These are phyloP conservation scores for Copidosoma aretas DNA, from an alignment of 2,888 invertebrate genomes.

Conservation along the genomic window DNA sequence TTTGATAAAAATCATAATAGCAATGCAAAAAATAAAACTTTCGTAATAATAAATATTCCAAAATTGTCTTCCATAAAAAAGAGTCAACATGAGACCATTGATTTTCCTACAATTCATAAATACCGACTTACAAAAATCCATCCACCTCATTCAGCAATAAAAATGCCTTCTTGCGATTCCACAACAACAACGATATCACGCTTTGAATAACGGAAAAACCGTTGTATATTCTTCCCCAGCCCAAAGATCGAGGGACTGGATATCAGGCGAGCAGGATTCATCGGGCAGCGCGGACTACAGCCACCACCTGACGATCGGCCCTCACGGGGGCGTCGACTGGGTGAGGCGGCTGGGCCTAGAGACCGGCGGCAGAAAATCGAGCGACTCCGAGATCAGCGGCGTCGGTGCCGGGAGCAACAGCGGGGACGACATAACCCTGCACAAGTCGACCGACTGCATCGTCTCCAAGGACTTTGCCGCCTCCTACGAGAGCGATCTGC, in stretches of 20 bases:
- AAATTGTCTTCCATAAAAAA: too few relatives aligned
- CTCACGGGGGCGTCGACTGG: constrained; percentile 73
- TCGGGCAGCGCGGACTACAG: constrained; percentile 57
- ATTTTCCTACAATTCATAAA: too few relatives aligned
- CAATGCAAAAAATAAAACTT: too few relatives aligned
- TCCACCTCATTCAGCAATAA: too few relatives aligned
- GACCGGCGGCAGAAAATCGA: constrained; percentile 58
- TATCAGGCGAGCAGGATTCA: constrained; percentile 54
- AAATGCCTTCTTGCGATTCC: too few relatives aligned
- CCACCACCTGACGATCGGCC: constrained; percentile 70
- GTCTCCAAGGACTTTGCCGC: constrained; percentile 70
- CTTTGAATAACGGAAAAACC: too few relatives aligned
- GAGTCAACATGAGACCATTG: too few relatives aligned
- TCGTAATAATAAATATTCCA: too few relatives aligned
- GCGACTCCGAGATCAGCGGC: constrained; percentile 61
- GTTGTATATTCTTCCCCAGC: constrained; percentile 46
- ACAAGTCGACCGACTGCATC: constrained; percentile 82
- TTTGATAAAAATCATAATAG: too few relatives aligned
- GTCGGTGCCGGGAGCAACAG: constrained; percentile 58
- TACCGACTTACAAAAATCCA: too few relatives aligned
- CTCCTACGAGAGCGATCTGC: constrained; percentile 68
- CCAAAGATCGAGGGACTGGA: constrained; percentile 57
- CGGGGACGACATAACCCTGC: constrained; percentile 69
- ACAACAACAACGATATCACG: too few relatives aligned
- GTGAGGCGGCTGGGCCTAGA: constrained; percentile 68